Conservation (phyloP, 2,113 vertebrate species). For the Centropus unirufus region DNA sequence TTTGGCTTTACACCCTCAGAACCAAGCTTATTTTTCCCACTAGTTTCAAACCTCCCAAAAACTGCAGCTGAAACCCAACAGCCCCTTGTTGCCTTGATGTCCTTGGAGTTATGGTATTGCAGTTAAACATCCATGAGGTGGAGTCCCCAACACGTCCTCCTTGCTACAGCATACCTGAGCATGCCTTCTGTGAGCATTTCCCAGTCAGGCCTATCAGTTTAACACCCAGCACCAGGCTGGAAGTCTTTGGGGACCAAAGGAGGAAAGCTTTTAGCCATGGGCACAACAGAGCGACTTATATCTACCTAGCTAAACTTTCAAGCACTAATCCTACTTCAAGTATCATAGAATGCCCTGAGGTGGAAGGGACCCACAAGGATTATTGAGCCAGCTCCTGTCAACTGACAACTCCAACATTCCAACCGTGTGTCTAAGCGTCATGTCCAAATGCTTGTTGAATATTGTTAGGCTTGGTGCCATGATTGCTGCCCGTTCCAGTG, state of each 20-base stretch:
- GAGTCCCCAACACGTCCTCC: no score
- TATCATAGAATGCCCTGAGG: no score
- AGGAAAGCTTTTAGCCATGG: neutral
- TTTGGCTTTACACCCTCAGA: neutral
- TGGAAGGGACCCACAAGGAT: no score
- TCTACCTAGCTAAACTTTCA: neutral
- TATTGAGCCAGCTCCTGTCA: no score
- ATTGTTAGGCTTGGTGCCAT: no score
- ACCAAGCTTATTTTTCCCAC: neutral
- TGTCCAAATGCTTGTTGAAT: no score
- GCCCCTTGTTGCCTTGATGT: neutral
- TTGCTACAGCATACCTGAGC: neutral
- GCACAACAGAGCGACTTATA: rapidly evolving
- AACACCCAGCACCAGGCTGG: neutral
- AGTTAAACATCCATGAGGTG: neutral
- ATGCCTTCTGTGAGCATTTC: rapidly evolving
- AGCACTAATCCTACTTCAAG: neutral
- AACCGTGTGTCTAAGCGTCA: no score
- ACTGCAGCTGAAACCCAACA: neutral
- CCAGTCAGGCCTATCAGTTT: rapidly evolving
- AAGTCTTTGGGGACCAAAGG: neutral
- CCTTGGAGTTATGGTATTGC: rapidly evolving
- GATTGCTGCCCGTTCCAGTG: no score
- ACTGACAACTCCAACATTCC: no score
- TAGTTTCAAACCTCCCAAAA: neutral